Conservation (phyloP, 2,113 vertebrate species). For the Ellobius talpinus region DNA sequence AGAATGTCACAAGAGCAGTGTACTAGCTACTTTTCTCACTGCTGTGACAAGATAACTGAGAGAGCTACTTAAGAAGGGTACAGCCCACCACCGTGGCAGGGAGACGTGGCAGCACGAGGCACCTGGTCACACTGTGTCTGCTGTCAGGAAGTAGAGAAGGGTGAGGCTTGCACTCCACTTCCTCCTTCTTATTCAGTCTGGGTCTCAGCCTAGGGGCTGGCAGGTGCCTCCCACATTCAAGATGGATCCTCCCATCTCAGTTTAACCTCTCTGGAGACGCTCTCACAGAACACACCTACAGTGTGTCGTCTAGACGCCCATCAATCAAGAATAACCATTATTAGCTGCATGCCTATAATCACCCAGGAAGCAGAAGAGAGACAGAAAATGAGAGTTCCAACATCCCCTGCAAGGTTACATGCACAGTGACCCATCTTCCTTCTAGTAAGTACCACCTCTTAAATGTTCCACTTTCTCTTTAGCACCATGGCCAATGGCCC, state of each 20-base stretch:
- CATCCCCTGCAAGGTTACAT: not conserved
- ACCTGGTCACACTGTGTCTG: not conserved
- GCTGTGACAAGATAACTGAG: not conserved
- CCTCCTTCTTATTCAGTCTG: not conserved
- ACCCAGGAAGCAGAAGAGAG: not conserved
- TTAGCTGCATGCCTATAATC: too few species aligned
- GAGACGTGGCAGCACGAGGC: not conserved
- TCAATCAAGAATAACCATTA: not conserved
- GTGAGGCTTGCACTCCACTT: not conserved
- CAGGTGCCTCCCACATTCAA: not conserved
- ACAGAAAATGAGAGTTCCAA: not conserved
- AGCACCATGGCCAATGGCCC: not conserved
- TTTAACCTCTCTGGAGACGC: too few species aligned
- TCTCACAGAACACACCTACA: too few species aligned
- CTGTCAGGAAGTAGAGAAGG: not conserved
- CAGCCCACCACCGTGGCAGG: not conserved
- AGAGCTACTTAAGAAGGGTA: not conserved
- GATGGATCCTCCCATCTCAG: too few species aligned
- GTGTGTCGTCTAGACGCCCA: too few species aligned
- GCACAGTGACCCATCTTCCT: not conserved
- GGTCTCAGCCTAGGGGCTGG: not conserved
- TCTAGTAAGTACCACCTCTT: not conserved
- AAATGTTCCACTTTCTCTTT: not conserved
- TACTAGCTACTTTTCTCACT: not conserved
- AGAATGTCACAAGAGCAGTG: not conserved